These are phyloP conservation scores for Dreissena polymorpha DNA, from an alignment of 1,140 invertebrate genomes.

Conservation along the genomic window DNA sequence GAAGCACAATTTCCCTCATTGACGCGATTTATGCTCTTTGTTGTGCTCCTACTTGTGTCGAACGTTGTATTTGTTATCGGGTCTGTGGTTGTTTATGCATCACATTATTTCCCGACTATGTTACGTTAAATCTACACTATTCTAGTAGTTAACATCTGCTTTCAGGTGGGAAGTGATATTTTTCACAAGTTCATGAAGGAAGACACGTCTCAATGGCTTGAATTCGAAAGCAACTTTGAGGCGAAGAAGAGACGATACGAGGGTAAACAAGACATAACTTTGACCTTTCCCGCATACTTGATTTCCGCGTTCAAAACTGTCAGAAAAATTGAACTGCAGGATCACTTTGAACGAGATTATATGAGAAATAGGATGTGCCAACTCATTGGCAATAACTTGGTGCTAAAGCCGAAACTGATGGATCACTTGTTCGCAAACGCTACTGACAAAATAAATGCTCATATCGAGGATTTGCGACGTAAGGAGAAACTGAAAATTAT, in stretches of 20 bases:
- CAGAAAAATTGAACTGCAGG: neutral
- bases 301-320: conserved; percentile 7
- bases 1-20: too few species aligned
- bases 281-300: neutral
- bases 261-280: neutral
- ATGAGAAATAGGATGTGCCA: neutral
- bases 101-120: too few species aligned
- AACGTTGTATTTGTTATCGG: too few species aligned
- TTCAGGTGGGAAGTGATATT: neutral
- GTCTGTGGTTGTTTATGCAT: too few species aligned
- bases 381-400: conserved; percentile 6
- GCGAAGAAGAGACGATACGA: conserved; percentile 9
- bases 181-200: conserved; percentile 5
- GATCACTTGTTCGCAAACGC: conserved; percentile 1
- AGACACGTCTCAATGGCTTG: conserved; percentile 10
- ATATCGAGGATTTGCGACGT: conserved; percentile 3
- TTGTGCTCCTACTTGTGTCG: too few species aligned
- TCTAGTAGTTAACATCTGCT: neutral
- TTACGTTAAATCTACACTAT: too few species aligned
- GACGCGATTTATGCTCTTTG: too few species aligned
- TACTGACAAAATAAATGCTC: conserved; percentile 3
- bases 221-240: conserved; percentile 19
- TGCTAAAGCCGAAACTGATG: neutral
- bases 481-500: neutral
- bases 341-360: conserved; percentile 6